Conservation (phyloP, 2,797 vertebrate genomes). For the Rhinophrynus dorsalis region DNA sequence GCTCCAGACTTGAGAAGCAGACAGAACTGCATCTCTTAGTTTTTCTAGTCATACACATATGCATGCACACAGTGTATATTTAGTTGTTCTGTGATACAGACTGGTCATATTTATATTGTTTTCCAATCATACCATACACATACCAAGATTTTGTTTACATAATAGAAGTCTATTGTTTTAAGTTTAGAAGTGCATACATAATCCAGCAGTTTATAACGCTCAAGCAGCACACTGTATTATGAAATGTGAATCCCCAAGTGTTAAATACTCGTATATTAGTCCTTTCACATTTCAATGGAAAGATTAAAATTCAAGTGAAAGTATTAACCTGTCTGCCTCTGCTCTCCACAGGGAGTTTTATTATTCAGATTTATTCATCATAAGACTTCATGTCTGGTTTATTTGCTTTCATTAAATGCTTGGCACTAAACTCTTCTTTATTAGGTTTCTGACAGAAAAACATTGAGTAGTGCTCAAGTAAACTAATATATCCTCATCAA, state of each 20-base stretch:
- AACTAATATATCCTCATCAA: constrained; percentile 46
- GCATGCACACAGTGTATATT: no score
- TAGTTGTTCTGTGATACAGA: no score
- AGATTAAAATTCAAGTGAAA: constrained; percentile 65
- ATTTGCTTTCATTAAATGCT: constrained; percentile 65
- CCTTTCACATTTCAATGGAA: constrained; percentile 45
- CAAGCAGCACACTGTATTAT: background rate
- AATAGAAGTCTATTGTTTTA: constrained; percentile 7
- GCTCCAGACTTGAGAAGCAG: no score
- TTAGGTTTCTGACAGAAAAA: constrained; percentile 47
- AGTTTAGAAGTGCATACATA: constrained; percentile 19
- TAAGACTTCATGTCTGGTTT: constrained; percentile 58
- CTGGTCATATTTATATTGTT: background rate
- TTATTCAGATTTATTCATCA: constrained; percentile 71
- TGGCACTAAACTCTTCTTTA: constrained; percentile 52
- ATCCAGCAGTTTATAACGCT: constrained; percentile 2
- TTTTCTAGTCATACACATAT: no score
- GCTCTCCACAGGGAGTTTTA: constrained; percentile 57
- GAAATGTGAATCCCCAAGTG: constrained; percentile 49
- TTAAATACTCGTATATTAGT: constrained; percentile 51
- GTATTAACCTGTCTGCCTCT: constrained; percentile 64
- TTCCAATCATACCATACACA: background rate
- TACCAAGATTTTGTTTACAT: no score
- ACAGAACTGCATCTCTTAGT: no score
- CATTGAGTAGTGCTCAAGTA: constrained; percentile 34